Base-by-base conservation (phyloP, 2,888 invertebrate species). In the Gortyna flavago region DNA sequence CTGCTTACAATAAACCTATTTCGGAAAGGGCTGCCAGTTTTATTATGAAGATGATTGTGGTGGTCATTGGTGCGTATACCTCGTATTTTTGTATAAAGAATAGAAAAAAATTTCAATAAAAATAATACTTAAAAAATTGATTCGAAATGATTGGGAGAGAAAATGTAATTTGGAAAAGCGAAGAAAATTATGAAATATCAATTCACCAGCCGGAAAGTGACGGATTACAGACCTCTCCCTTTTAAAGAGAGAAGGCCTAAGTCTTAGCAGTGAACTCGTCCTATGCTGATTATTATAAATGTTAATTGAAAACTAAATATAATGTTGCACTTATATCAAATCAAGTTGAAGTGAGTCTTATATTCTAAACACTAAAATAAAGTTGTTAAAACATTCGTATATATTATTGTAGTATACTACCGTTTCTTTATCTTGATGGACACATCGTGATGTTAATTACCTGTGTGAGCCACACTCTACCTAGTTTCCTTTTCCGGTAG, bases 41-140 rank as follows among this genome's bases (percentile, higher is more conserved):
- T 41, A 95, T 98, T 57, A 98, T 98, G 97, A 98, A 98, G 93
- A 93, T 97, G 0, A 97, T 97, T 29, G 98, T 98, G 7, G 97
- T 98, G 16, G 87, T 97, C 4, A 97, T 97, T 82, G 98, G 97
- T 96, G 81, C 48, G 92, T 75, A 65, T n/a, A 11, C 18, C 21
- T 13, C 57, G n/a, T 9, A 44, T 4, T 32, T 73, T 11, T 16
- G 2, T 21, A 29, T 25, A n/a, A 32, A 44, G 8, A 44, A 65
- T 41, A 70, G 21, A 65, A 64, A 25, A 11, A 6, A 11, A 66
- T 6, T 0, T 21, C 6, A 21, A 21, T 6, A 32, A 35, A 64
- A 44, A 29, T 1, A 21, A 44, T 11, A 16, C 25, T 8, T 21
- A 16, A 5, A 44, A 44, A 11, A 25, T 2, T 18, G 25, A 13